Conservation (phyloP, 2,113 vertebrate species). For the Conger conger region DNA sequence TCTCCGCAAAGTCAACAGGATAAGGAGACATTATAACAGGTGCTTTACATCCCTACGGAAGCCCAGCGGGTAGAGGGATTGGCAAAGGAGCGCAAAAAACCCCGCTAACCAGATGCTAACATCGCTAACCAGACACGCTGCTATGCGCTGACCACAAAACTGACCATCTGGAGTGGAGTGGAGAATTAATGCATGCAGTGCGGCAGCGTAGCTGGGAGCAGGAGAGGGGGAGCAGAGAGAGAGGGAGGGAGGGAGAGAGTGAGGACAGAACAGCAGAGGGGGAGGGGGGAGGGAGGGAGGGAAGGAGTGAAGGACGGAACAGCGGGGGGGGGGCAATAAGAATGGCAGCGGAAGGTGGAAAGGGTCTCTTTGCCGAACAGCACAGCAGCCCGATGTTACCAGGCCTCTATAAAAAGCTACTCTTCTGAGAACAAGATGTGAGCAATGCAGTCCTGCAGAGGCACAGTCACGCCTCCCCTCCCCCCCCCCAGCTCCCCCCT, state of each 20-base stretch:
- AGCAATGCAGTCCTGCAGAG: conserved; percentile 31
- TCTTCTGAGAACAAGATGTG: conserved; percentile 23
- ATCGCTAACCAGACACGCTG: too few relatives aligned
- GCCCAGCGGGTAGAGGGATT: not conserved
- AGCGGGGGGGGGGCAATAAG: conserved; percentile 4
- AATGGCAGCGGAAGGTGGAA: not conserved
- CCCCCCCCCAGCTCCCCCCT: conserved; percentile 3
- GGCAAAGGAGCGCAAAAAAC: not conserved
- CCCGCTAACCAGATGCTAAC: too few relatives aligned
- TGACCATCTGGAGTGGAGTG: not conserved
- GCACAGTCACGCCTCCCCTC: conserved; percentile 26
- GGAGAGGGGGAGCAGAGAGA: conserved; percentile 14
- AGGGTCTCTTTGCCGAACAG: not conserved
- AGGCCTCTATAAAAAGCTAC: conserved; percentile 50
- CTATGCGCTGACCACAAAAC: not conserved
- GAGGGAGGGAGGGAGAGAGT: too few relatives aligned
- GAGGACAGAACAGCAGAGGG: too few relatives aligned
- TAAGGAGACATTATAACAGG: too few relatives aligned
- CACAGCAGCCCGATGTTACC: conserved; percentile 24
- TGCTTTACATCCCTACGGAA: not conserved
- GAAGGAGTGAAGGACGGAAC: conserved; percentile 3
- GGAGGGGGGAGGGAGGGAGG: not conserved
- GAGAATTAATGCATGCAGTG: not conserved
- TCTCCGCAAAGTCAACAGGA: too few relatives aligned
- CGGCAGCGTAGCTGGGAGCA: not conserved